A percentile compares a stretch with the other conserved stretches of the same genome.
These are phyloP conservation scores for Leucophora obtusa DNA, from an alignment of 2,888 invertebrate genomes.

Conservation along the genomic window DNA sequence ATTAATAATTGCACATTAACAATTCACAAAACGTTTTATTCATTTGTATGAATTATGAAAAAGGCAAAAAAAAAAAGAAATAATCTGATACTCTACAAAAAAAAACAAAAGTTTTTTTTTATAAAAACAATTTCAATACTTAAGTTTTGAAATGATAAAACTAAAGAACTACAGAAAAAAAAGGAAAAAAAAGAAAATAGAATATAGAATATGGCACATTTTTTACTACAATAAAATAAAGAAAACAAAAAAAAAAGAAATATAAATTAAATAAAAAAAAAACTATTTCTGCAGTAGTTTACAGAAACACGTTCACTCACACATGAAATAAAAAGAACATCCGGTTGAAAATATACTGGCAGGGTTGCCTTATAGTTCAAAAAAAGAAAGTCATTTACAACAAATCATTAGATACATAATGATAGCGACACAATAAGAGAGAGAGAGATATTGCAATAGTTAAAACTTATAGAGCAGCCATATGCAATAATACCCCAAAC, in stretches of 20 bases:
- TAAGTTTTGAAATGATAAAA: conserved; percentile 3
- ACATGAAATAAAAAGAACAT: conserved; percentile 53
- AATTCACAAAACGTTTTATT: conserved; percentile 5
- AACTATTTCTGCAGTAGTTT: not conserved
- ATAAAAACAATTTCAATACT: conserved; percentile 1
- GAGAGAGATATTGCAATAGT: too few species aligned
- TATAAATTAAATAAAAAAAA: conserved; percentile 4
- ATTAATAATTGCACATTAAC: conserved; percentile 18
- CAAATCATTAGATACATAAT: too few species aligned
- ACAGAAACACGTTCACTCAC: conserved; percentile 13
- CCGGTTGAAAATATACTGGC: conserved; percentile 38
- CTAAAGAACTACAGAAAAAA: not conserved
- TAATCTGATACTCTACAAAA: not conserved
- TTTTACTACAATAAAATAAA: conserved; percentile 22
- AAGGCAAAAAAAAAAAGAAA: not conserved
- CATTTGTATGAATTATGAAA: too few species aligned
- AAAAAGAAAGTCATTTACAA: not conserved
- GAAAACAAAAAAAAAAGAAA: not conserved
- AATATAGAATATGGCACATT: conserved; percentile 24
- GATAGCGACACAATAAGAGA: too few species aligned
- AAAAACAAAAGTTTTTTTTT: conserved; percentile 8
- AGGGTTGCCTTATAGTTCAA: conserved; percentile 16
- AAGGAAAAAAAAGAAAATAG: not conserved
- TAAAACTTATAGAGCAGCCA: too few species aligned
- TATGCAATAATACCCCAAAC: too few species aligned